Conservation (phyloP, 2,888 invertebrate genomes). For the Hetaerina titia region DNA sequence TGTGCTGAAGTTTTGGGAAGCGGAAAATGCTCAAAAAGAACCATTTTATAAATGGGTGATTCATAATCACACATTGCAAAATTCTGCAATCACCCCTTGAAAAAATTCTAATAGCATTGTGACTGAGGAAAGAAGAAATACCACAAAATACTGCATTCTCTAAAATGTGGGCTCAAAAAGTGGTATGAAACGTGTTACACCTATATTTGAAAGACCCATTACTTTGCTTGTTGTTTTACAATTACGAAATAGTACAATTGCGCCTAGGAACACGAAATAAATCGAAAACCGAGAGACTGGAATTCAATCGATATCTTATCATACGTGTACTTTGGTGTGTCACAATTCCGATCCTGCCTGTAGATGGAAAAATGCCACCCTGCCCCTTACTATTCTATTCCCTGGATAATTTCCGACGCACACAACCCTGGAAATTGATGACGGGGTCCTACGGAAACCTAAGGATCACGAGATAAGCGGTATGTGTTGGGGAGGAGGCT, state of each 20-base stretch:
- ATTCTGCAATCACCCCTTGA: too few relatives aligned
- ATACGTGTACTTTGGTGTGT: background rate
- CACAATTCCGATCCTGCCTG: conserved; percentile 7
- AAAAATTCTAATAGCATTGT: too few relatives aligned
- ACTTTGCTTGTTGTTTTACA: too few relatives aligned
- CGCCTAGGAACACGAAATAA: background rate
- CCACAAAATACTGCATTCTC: too few relatives aligned
- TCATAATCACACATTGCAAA: too few relatives aligned
- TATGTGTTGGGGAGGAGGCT: background rate
- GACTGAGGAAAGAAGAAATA: too few relatives aligned
- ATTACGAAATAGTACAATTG: background rate
- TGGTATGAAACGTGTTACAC: too few relatives aligned
- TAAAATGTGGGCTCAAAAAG: too few relatives aligned
- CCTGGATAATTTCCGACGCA: conserved; percentile 4
- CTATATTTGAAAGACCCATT: too few relatives aligned
- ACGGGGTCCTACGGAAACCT: background rate
- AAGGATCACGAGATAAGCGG: conserved; percentile 12
- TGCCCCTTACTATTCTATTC: background rate
- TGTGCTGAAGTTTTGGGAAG: too few relatives aligned
- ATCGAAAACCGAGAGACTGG: background rate
- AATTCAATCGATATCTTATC: background rate
- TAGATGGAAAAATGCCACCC: background rate
- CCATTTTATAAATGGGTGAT: too few relatives aligned
- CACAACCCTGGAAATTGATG: background rate
- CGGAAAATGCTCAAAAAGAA: too few relatives aligned